Evolutionary conservation across 2,113 vertebrate genomes (phyloP).

Genomic region (Anhinga rufa): DNA sequence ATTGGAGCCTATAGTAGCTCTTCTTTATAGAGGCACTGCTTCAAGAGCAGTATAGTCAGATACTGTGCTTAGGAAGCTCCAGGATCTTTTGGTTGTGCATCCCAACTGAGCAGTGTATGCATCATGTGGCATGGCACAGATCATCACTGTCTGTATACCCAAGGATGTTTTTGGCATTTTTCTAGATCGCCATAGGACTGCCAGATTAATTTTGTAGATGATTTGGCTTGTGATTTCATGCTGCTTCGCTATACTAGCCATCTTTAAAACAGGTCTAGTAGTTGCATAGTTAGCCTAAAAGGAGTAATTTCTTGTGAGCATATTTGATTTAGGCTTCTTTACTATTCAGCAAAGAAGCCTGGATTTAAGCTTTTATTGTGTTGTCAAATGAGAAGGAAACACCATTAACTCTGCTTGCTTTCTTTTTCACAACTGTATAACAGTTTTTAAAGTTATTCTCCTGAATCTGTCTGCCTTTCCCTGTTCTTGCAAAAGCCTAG

Average conservation of each 20-base stretch:
- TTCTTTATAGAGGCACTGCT: background rate
- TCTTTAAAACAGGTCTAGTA: background rate
- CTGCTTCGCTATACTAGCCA: background rate
- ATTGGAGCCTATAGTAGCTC: background rate
- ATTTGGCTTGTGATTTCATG: background rate
- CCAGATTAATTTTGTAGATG: background rate
- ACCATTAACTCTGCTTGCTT: background rate
- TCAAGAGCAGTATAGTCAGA: rapidly evolving
- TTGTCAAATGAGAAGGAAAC: background rate
- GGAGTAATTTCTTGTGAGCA: background rate
- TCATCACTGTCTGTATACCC: background rate
- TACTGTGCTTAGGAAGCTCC: background rate
- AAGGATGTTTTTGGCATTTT: background rate
- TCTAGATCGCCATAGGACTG: rapidly evolving
- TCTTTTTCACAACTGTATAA: background rate
- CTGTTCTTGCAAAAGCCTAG: background rate
- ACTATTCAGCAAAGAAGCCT: background rate
- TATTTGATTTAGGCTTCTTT: background rate
- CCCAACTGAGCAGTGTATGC: background rate
- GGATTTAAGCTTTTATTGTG: background rate
- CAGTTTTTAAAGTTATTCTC: background rate
- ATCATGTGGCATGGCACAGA: background rate
- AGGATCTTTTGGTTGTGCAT: background rate
- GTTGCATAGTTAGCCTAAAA: background rate
- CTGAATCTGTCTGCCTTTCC: background rate